Percentiles rank a stretch among this genome's conserved stretches.
Conservation (phyloP, 2,888 invertebrate species). For the Onchidella celtica region DNA sequence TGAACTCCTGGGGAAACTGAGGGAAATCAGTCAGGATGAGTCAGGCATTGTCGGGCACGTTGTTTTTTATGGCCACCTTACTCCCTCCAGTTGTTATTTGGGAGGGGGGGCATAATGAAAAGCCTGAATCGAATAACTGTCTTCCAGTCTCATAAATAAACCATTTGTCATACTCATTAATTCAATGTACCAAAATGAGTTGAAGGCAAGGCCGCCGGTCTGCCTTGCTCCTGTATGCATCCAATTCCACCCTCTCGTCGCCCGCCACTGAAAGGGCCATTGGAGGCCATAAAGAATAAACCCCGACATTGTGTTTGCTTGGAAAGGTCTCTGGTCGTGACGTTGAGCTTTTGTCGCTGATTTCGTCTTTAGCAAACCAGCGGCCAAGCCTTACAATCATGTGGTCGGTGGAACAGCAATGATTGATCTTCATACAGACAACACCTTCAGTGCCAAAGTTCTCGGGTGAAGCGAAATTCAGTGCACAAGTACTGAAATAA, state of each 20-base stretch:
- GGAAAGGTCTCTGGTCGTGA: background rate
- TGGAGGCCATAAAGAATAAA: background rate
- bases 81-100: background rate
- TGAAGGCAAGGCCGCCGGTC: background rate
- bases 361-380: background rate
- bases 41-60: background rate
- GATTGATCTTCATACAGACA: too few species aligned
- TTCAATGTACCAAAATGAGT: background rate
- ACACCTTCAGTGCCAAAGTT: too few species aligned
- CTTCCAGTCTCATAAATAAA: slow-evolving; percentile 10
- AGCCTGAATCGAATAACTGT: background rate
- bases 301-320: background rate
- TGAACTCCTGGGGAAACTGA: too few species aligned
- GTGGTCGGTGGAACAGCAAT: too few species aligned
- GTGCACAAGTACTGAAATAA: too few species aligned
- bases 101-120: slow-evolving; percentile 9
- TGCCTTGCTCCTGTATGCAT: background rate
- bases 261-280: background rate
- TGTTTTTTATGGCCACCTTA: background rate
- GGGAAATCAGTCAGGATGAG: too few species aligned
- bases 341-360: background rate
- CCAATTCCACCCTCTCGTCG: background rate
- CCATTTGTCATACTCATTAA: slow-evolving; percentile 9
- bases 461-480: too few species aligned
- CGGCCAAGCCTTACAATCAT: too few species aligned